Conservation (phyloP, 2,888 invertebrate species). For the Capitulum mitella region DNA sequence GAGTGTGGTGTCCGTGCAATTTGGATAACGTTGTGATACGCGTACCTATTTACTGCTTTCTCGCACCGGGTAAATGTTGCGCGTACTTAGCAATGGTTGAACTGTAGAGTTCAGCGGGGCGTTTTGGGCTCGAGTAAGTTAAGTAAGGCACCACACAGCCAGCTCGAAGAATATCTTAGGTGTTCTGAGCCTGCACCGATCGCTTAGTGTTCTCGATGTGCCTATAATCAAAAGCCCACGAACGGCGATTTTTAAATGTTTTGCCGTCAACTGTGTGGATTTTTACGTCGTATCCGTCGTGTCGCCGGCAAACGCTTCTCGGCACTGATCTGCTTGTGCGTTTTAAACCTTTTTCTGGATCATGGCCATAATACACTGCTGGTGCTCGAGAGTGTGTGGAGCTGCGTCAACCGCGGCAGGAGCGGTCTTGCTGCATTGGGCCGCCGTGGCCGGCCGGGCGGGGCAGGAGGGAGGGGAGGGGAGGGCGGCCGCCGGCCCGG, state of each 20-base stretch:
- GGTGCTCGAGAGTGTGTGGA: not conserved
- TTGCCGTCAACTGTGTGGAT: not conserved
- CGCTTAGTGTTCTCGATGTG: not conserved
- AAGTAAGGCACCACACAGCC: not conserved
- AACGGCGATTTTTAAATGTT: not conserved
- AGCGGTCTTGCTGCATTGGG: not conserved
- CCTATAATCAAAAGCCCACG: not conserved
- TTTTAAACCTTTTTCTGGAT: not conserved
- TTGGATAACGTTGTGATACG: slow-evolving; percentile 16
- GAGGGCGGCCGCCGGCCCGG: not conserved
- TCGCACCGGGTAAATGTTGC: not conserved
- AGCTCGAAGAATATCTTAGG: not conserved
- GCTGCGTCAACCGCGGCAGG: not conserved
- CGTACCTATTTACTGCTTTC: not conserved
- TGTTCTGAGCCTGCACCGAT: not conserved
- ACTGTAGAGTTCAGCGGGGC: not conserved
- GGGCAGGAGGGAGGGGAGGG: not conserved
- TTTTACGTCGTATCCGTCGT: not conserved
- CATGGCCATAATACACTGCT: slow-evolving; percentile 1
- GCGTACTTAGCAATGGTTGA: not conserved
- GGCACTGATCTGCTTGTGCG: slow-evolving; percentile 5
- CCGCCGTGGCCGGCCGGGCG: not conserved
- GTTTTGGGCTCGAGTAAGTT: not conserved
- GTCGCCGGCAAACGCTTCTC: not conserved
- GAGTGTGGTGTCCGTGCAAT: not conserved